Conservation (phyloP, 2,888 invertebrate genomes). For the Coelinius sp. region DNA sequence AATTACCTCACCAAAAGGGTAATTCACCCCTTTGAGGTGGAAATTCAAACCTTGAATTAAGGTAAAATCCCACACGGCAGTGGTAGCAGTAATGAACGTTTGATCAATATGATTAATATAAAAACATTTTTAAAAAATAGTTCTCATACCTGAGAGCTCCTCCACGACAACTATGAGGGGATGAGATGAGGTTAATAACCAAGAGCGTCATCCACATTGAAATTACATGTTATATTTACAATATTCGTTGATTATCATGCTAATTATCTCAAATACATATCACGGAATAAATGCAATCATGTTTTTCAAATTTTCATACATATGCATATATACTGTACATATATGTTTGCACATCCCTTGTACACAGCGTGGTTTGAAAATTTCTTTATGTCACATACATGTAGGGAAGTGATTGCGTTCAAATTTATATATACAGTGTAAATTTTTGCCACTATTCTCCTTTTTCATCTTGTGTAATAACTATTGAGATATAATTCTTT, state of each 20-base stretch:
- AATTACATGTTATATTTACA: constrained; percentile 69
- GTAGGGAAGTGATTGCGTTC: constrained; percentile 48
- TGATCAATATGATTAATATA: neutral
- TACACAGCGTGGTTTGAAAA: neutral
- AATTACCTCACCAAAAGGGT: no score
- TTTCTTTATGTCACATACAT: constrained; percentile 57
- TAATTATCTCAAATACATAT: constrained; percentile 23
- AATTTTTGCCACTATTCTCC: constrained; percentile 24
- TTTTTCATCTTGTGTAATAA: constrained; percentile 11
- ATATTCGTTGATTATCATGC: constrained; percentile 55
- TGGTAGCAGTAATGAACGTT: no score
- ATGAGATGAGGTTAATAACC: constrained; percentile 65
- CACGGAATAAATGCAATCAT: constrained; percentile 9
- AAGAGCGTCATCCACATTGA: constrained; percentile 64
- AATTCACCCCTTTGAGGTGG: no score
- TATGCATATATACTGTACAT: constrained; percentile 25
- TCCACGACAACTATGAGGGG: constrained; percentile 65
- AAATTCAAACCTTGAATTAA: no score
- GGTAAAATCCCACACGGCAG: no score
- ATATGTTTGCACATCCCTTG: constrained; percentile 6
- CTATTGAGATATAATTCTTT: constrained; percentile 37
- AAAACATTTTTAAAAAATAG: constrained; percentile 2
- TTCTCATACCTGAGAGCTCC: constrained; percentile 65
- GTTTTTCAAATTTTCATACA: constrained; percentile 12
- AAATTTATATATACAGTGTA: constrained; percentile 48